A percentile compares a stretch with the other conserved stretches of the same genome.
Conservation (phyloP, 2,797 vertebrate species). For the Lophotriccus pileatus region DNA sequence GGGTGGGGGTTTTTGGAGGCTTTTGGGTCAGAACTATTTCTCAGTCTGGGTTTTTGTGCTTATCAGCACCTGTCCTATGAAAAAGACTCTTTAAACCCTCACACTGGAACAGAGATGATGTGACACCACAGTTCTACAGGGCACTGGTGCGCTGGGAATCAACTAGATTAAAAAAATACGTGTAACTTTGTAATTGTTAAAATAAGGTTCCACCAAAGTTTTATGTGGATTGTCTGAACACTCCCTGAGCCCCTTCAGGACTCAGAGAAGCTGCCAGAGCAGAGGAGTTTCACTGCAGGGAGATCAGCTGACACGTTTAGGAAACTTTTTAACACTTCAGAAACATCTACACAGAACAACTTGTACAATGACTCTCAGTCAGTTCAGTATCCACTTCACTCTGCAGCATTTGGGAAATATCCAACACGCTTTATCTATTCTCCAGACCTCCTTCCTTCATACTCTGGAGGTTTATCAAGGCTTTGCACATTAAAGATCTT, state of each 20-base stretch:
- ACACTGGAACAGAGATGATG: not conserved
- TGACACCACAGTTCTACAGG: not conserved
- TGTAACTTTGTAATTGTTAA: not conserved
- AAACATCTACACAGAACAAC: not conserved
- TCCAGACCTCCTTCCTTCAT: not conserved
- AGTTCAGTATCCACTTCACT: not conserved
- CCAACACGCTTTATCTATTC: not conserved
- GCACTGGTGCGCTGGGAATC: not conserved
- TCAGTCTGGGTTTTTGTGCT: not conserved
- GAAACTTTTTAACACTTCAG: conserved; percentile 7
- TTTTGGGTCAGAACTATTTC: not conserved
- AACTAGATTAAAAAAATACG: fast-evolving
- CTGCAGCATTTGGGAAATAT: not conserved
- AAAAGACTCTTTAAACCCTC: not conserved
- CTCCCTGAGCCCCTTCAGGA: not conserved
- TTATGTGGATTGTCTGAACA: not conserved
- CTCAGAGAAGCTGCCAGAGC: not conserved
- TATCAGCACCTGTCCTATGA: not conserved
- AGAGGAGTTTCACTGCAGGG: not conserved
- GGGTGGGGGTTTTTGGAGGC: not conserved
- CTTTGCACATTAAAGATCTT: not conserved
- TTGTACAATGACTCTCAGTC: not conserved
- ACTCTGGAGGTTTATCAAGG: not conserved
- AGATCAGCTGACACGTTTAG: not conserved
- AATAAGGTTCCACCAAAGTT: not conserved